These are phyloP conservation scores for Cactoblastis cactorum DNA, from an alignment of 2,888 invertebrate genomes.

Conservation along the genomic window DNA sequence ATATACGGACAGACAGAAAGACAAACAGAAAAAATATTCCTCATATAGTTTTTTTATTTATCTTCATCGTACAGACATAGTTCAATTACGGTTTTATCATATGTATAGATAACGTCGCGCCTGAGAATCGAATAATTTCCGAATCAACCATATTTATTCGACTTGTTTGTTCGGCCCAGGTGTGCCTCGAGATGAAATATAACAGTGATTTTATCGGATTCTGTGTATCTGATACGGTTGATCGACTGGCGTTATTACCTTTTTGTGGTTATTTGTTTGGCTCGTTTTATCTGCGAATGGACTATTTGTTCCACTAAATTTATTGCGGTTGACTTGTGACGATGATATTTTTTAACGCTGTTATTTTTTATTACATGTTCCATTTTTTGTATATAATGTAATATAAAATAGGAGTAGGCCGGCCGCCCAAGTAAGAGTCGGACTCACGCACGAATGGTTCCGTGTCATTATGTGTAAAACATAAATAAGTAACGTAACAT, in stretches of 20 bases:
- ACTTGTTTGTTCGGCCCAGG: constrained; percentile 22
- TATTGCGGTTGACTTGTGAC: not conserved
- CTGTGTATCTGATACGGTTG: constrained; percentile 17
- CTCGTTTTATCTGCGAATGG: not conserved
- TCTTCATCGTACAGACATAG: too few species aligned
- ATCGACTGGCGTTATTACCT: constrained; percentile 18
- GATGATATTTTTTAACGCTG: not conserved
- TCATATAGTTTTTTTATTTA: not conserved
- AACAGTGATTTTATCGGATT: constrained; percentile 18
- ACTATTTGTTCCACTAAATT: constrained; percentile 1
- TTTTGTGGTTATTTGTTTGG: constrained; percentile 13
- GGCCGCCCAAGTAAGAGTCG: too few species aligned
- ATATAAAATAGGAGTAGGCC: too few species aligned
- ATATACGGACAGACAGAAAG: too few species aligned
- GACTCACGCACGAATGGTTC: too few species aligned
- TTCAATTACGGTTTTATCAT: too few species aligned
- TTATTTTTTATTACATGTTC: not conserved
- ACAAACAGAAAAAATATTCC: too few species aligned
- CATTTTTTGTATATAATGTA: too few species aligned
- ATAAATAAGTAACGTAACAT: too few species aligned
- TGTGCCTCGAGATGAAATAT: constrained; percentile 20
- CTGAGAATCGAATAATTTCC: constrained; percentile 9
- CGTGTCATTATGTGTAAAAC: too few species aligned
- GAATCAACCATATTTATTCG: constrained; percentile 19
- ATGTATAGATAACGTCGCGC: not conserved